Evolutionary conservation across 2,797 vertebrate genomes (phyloP).

Genomic region (Rallus crepitans): DNA sequence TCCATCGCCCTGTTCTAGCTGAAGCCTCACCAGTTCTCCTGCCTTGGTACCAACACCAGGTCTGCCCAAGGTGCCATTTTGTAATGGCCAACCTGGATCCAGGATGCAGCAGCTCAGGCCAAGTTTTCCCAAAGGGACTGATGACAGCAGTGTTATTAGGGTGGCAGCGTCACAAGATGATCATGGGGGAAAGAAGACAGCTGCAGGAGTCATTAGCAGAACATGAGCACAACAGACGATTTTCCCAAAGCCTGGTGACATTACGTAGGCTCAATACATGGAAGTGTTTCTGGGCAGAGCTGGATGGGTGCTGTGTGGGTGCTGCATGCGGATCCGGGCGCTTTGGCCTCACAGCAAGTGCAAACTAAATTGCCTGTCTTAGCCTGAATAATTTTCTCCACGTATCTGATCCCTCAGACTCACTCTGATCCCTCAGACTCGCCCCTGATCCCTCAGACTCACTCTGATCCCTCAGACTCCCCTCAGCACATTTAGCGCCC

Average conservation of each 20-base stretch:
- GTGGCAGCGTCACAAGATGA: background rate
- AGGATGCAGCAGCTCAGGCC: background rate
- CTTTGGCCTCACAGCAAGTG: background rate
- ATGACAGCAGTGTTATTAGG: rapidly evolving
- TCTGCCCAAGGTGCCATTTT: rapidly evolving
- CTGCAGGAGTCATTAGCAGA: background rate
- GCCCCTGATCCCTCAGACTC: background rate
- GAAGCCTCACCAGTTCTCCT: background rate
- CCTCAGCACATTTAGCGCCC: background rate
- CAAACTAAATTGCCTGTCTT: conserved; percentile 29
- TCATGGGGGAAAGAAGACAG: background rate
- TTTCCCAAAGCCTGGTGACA: background rate
- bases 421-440: background rate
- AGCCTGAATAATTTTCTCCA: background rate
- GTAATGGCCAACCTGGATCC: background rate
- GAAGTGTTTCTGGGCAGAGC: background rate
- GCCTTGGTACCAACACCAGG: rapidly evolving
- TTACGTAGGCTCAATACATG: background rate
- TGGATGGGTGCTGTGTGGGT: background rate
- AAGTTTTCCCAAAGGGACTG: background rate
- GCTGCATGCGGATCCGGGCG: background rate
- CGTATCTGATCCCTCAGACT: background rate
- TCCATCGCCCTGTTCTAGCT: background rate
- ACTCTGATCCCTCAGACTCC: background rate
- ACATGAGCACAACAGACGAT: background rate